Evolutionary conservation across 23 tunicate genomes (phyloP).

Genomic region (Styela clava): DNA sequence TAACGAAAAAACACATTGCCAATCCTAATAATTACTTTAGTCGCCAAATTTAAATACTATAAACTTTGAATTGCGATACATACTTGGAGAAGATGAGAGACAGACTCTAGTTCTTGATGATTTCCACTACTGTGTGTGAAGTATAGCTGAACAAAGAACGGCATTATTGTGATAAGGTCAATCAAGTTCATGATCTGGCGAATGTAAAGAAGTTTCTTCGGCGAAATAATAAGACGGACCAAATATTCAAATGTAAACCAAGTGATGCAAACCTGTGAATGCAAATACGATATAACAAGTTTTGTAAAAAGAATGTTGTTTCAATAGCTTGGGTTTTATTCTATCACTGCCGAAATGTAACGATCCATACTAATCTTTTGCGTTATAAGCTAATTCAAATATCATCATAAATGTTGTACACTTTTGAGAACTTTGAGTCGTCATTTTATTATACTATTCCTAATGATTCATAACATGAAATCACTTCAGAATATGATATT

Average conservation of each 20-base stretch:
- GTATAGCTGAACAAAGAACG: slow-evolving; percentile 34
- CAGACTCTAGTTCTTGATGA: slow-evolving; percentile 10
- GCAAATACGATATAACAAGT: background rate
- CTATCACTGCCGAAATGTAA: too few species aligned
- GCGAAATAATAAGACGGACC: slow-evolving; percentile 25
- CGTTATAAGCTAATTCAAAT: too few species aligned
- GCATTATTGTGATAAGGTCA: slow-evolving; percentile 48
- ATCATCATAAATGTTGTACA: too few species aligned
- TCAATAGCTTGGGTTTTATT: background rate
- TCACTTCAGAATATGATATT: too few species aligned
- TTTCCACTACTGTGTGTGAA: background rate
- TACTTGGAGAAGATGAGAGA: slow-evolving; percentile 44
- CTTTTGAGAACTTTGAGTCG: too few species aligned
- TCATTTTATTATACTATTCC: too few species aligned
- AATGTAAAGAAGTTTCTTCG: slow-evolving; percentile 19
- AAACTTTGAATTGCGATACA: too few species aligned
- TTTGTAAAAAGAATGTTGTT: background rate
- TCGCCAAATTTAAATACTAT: too few species aligned
- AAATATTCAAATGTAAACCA: slow-evolving; percentile 58
- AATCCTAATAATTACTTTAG: too few species aligned
- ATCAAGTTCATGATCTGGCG: slow-evolving; percentile 40
- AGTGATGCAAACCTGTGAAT: slow-evolving; percentile 42
- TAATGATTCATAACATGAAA: too few species aligned
- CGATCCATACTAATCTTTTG: too few species aligned
- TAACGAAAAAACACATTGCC: too few species aligned